Percentiles rank a stretch among this genome's conserved stretches.
phyloP scores from a whole-genome alignment of 2,797 vertebrate species.

The Hydrophis major region DNA sequence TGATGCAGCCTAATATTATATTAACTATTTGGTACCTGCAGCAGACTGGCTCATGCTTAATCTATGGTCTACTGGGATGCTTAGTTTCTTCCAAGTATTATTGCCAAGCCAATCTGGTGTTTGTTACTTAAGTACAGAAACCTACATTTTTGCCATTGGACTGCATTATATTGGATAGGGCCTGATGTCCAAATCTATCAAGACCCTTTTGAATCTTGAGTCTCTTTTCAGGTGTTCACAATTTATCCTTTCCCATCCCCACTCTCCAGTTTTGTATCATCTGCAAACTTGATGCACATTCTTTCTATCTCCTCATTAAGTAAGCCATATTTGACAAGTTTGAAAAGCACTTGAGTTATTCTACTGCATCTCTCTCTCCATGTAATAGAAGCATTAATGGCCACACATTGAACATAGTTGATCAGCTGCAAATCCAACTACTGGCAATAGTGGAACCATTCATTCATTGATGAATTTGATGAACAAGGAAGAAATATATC shows the following conservation, averaged over 20 bases:
- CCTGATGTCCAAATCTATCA: background rate
- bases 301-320: background rate
- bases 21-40: background rate
- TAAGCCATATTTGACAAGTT: background rate
- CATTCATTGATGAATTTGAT: background rate
- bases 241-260: background rate
- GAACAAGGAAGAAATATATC: background rate
- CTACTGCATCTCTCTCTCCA: background rate
- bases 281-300: background rate
- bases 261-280: background rate
- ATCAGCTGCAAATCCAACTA: background rate
- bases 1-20: background rate
- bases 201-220: background rate
- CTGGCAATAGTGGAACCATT: background rate
- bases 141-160: background rate
- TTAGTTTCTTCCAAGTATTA: background rate
- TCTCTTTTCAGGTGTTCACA: background rate
- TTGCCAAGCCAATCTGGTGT: background rate
- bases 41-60: background rate
- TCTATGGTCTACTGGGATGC: background rate
- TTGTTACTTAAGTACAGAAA: background rate
- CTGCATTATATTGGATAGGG: background rate
- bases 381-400: background rate
- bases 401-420: background rate
- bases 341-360: background rate